Conservation (phyloP, 2,888 invertebrate genomes). For the Chouioia cunea region DNA sequence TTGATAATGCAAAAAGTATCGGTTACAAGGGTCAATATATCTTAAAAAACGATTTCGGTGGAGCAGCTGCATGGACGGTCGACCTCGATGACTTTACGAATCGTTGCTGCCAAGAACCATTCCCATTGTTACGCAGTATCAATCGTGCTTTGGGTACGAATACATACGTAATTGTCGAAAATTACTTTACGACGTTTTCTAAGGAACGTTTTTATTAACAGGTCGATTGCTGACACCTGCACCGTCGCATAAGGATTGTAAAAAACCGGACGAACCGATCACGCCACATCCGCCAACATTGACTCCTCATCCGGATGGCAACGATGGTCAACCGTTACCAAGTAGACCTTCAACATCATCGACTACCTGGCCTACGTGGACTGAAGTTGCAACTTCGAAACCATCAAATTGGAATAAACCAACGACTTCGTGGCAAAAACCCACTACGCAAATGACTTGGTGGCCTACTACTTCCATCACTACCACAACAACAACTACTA, state of each 20-base stretch:
- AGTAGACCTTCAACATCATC: conserved; percentile 56
- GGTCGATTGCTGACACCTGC: conserved; percentile 69
- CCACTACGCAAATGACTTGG: conserved; percentile 32
- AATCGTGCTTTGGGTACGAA: conserved; percentile 79
- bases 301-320: conserved; percentile 77
- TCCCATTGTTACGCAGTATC: conserved; percentile 82
- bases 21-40: conserved; percentile 84
- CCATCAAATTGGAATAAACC: too few species aligned
- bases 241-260: conserved; percentile 74
- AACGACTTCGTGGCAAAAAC: conserved; percentile 54
- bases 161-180: background rate
- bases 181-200: background rate
- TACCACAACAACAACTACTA: conserved; percentile 27
- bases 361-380: conserved; percentile 63
- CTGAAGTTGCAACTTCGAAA: conserved; percentile 47
- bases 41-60: conserved; percentile 79
- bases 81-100: conserved; percentile 91
- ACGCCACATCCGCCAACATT: conserved; percentile 84
- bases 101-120: conserved; percentile 84
- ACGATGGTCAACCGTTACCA: conserved; percentile 60
- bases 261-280: conserved; percentile 78
- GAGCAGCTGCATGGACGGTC: conserved; percentile 88
- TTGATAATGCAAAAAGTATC: conserved; percentile 84
- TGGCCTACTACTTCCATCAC: conserved; percentile 52
- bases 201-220: conserved; percentile 10